A percentile compares a stretch with the other conserved stretches of the same genome.
Conservation (phyloP, 2,888 invertebrate species). For the Furcula furcula region DNA sequence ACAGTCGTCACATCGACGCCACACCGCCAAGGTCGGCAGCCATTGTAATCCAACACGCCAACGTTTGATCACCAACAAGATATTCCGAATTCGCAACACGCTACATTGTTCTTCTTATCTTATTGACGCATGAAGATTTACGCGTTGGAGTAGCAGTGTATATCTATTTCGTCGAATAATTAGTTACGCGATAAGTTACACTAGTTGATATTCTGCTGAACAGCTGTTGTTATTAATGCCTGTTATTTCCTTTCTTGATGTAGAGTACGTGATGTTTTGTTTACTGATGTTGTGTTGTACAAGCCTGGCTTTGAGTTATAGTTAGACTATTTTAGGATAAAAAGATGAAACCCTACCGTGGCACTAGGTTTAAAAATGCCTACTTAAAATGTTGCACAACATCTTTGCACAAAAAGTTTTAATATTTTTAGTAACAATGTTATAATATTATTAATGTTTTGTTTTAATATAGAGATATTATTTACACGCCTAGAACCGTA, state of each 20-base stretch:
- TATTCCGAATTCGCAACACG: constrained; percentile 29
- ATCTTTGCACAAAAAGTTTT: too few species aligned
- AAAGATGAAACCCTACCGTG: too few species aligned
- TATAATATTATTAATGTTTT: too few species aligned
- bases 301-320: constrained; percentile 10
- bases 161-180: constrained; percentile 4
- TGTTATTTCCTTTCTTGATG: constrained; percentile 11
- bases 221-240: constrained; percentile 4
- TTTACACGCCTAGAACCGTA: too few species aligned
- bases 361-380: too few species aligned
- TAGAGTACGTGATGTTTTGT: constrained; percentile 4
- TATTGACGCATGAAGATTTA: constrained; percentile 23
- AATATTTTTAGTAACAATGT: too few species aligned
- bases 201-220: constrained; percentile 10
- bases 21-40: constrained; percentile 49
- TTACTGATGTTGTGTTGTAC: constrained; percentile 10
- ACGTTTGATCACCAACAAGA: constrained; percentile 33
- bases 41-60: constrained; percentile 38
- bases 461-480: too few species aligned
- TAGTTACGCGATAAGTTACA: neutral
- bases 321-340: too few species aligned
- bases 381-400: too few species aligned
- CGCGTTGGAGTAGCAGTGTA: constrained; percentile 30
- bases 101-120: constrained; percentile 34
- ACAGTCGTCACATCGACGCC: constrained; percentile 54